phyloP scores from a whole-genome alignment of 1,140 invertebrate species.

The Steinernema feltiae region DNA sequence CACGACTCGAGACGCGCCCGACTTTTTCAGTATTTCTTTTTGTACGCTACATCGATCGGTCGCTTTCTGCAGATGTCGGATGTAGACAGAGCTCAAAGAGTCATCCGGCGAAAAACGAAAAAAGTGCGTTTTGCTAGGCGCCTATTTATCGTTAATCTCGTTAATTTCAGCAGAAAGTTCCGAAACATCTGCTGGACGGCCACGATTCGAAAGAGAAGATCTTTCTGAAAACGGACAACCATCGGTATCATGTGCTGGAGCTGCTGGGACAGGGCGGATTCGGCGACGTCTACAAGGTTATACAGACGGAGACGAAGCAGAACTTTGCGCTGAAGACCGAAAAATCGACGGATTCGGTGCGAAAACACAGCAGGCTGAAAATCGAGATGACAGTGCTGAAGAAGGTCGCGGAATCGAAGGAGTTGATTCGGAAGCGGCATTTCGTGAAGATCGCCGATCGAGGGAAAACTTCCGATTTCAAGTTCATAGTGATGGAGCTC shows the following conservation, averaged over 20 bases:
- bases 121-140: not conserved
- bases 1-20: no score
- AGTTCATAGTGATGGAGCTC: slow-evolving; percentile 3
- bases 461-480: not conserved
- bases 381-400: not conserved
- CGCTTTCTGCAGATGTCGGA: not conserved
- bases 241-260: not conserved
- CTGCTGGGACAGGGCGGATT: not conserved
- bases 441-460: not conserved
- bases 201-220: not conserved
- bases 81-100: not conserved
- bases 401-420: not conserved
- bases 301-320: not conserved
- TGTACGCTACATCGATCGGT: not conserved
- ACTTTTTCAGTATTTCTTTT: no score
- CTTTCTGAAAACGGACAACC: not conserved
- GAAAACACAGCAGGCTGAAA: not conserved
- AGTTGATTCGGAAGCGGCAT: not conserved
- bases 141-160: not conserved
- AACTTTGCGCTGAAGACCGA: not conserved
- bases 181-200: slow-evolving; percentile 9
- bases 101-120: not conserved
- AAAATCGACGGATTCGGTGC: not conserved
- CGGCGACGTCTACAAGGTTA: not conserved
- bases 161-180: not conserved